Evolutionary conservation across 2,888 invertebrate genomes (phyloP).

Genomic region (Rhabditophanes sp.): DNA sequence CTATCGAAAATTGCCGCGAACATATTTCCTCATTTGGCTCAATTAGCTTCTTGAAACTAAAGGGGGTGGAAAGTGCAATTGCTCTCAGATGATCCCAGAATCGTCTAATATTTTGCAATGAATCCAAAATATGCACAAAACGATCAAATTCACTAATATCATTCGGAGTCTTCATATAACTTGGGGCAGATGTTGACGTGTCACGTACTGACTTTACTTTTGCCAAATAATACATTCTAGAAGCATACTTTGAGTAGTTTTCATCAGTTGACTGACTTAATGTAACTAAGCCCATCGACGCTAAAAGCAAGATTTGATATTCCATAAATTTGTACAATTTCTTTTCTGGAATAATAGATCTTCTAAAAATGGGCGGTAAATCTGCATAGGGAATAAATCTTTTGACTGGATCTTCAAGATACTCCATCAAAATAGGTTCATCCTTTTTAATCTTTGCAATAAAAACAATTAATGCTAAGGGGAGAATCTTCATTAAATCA

Average conservation of each 20-base stretch:
- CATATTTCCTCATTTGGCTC: slow-evolving; percentile 10
- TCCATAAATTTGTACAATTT: slow-evolving; percentile 4
- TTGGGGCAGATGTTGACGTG: too few species aligned
- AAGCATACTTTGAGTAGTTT: background rate
- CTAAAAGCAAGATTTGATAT: background rate
- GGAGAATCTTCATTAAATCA: slow-evolving; percentile 23
- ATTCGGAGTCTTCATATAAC: too few species aligned
- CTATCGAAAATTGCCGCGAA: too few species aligned
- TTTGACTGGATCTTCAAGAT: slow-evolving; percentile 16
- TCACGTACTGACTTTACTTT: too few species aligned
- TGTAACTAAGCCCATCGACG: too few species aligned
- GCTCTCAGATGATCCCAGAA: slow-evolving; percentile 37
- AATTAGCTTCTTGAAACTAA: slow-evolving; percentile 11
- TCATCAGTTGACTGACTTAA: background rate
- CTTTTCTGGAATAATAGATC: slow-evolving; percentile 16
- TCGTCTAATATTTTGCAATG: slow-evolving; percentile 9
- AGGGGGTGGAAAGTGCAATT: slow-evolving; percentile 25
- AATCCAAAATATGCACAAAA: slow-evolving; percentile 4
- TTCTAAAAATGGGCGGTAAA: slow-evolving; percentile 17
- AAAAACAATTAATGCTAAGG: slow-evolving; percentile 23
- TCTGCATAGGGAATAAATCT: slow-evolving; percentile 25
- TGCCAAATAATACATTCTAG: too few species aligned
- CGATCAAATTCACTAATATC: background rate
- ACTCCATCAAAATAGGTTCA: slow-evolving; percentile 12
- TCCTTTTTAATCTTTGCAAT: slow-evolving; percentile 13